Evolutionary conservation across 2,113 vertebrate species (phyloP), one percentile per base, ranked within the genome.

Genomic region (Piprites chloris): DNA sequence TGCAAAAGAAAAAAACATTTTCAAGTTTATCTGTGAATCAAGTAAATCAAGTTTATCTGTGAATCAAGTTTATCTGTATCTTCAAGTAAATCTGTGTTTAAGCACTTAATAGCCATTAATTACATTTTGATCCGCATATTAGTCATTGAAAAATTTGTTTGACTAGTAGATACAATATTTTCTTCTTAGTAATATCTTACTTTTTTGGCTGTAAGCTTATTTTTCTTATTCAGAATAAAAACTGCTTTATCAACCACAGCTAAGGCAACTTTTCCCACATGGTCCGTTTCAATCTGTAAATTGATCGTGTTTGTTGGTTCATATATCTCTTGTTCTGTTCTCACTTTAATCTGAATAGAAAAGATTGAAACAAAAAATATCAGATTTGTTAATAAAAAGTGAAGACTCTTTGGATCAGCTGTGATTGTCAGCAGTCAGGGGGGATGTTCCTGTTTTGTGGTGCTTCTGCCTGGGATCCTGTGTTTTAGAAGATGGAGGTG

Each of bases 181-280:
- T 85, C 26, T 44, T 84, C 46, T 81, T 58, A 53, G 1, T 50
- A 19, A 39, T 53, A 41, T 80, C 94, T 93, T 42, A 98, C 98
- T 92, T 99, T 98, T 96, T 98, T 98, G 74, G 90, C 41, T 32
- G 98, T 98, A 89, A 99, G 97, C 91, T 97, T 98, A 78, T 98
- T 98, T 71, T 98, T 96, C 53, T 90, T 91, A 49, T 98, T 98
- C 62, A 99, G 95, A 69, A 97, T 97, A 33, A 98, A 98, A 79
- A 99, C 93, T 62, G 98, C 98, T 87, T 98, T 98, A 94, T 99
- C 98, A 86, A 98, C 98, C 50, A 86, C 98, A 71, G 98, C 97
- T 94, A 99, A 89, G 44, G 98, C 98, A 74, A 99, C 98, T 63
- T 74, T 94, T 85, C 93, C 96, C 0, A 3, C 81, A 14, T 96